phyloP scores from a whole-genome alignment of 1,140 invertebrate species.

The Latrodectus geometricus region DNA sequence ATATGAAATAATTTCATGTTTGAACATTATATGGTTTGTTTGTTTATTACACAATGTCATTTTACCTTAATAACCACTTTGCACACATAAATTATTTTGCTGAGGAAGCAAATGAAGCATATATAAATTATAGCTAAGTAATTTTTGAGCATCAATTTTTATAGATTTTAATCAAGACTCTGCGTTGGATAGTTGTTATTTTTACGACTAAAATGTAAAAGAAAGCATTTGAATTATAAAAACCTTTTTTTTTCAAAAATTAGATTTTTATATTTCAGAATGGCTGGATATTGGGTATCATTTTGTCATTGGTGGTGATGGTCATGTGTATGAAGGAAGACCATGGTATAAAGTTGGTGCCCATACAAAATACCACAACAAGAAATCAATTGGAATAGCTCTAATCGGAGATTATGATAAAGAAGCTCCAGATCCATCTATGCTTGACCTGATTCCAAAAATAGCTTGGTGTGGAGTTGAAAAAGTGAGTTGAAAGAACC shows the following conservation, averaged over 20 bases:
- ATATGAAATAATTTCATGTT: too few species aligned
- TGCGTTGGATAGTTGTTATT: not conserved
- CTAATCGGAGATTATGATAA: slow-evolving; percentile 64
- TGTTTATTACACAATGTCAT: too few species aligned
- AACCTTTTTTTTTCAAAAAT: not conserved
- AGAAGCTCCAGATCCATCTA: slow-evolving; percentile 68
- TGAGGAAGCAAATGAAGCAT: too few species aligned
- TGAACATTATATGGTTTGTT: too few species aligned
- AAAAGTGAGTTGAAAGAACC: slow-evolving; percentile 18
- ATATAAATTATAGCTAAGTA: not conserved
- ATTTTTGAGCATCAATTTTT: too few species aligned
- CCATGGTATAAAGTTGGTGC: slow-evolving; percentile 51
- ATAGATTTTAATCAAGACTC: too few species aligned
- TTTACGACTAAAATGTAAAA: too few species aligned
- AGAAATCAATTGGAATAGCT: slow-evolving; percentile 62
- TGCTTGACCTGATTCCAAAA: slow-evolving; percentile 68
- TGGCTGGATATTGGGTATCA: slow-evolving; percentile 62
- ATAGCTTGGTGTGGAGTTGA: slow-evolving; percentile 70
- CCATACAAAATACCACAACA: slow-evolving; percentile 57
- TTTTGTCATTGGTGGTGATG: slow-evolving; percentile 60
- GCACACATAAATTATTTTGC: too few species aligned
- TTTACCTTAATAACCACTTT: too few species aligned
- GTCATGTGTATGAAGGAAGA: slow-evolving; percentile 59
- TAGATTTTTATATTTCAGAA: slow-evolving; percentile 60
- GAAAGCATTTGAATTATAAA: not conserved